These are phyloP conservation scores for Bombylius discolor DNA, from an alignment of 2,888 invertebrate genomes.

Conservation along the genomic window DNA sequence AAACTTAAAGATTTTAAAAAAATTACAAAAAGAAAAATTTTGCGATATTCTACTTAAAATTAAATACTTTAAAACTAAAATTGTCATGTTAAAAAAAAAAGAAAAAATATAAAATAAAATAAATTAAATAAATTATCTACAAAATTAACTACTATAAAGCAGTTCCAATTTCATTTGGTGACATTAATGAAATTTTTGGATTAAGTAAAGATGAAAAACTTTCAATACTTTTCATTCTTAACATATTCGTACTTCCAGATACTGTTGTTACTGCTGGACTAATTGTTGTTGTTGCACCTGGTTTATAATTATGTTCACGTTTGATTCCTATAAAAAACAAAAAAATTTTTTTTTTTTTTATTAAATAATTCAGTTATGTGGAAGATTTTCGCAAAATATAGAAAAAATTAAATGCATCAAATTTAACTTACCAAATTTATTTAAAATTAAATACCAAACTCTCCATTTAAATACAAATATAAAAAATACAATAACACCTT, in stretches of 20 bases:
- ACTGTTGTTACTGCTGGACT: not conserved
- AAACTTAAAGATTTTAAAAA: too few species aligned
- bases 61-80: too few species aligned
- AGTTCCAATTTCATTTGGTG: not conserved
- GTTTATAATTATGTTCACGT: not conserved
- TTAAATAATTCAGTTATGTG: not conserved
- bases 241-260: conserved; percentile 15
- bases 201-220: conserved; percentile 18
- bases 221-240: conserved; percentile 19
- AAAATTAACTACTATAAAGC: not conserved
- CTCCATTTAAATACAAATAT: conserved; percentile 59
- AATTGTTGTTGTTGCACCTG: not conserved
- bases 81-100: too few species aligned
- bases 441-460: conserved; percentile 45
- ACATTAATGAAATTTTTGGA: conserved; percentile 4
- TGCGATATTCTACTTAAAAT: too few species aligned
- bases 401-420: not conserved
- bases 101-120: too few species aligned
- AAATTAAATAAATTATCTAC: too few species aligned
- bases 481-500: conserved; percentile 60
- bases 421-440: conserved; percentile 39
- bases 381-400: conserved; percentile 6
- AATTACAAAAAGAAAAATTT: too few species aligned
- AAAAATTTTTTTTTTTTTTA: too few species aligned
- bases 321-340: conserved; percentile 1